These are phyloP conservation scores for Lepidocyrtinus sp. DNA, from an alignment of 2,888 invertebrate genomes.

Conservation along the genomic window DNA sequence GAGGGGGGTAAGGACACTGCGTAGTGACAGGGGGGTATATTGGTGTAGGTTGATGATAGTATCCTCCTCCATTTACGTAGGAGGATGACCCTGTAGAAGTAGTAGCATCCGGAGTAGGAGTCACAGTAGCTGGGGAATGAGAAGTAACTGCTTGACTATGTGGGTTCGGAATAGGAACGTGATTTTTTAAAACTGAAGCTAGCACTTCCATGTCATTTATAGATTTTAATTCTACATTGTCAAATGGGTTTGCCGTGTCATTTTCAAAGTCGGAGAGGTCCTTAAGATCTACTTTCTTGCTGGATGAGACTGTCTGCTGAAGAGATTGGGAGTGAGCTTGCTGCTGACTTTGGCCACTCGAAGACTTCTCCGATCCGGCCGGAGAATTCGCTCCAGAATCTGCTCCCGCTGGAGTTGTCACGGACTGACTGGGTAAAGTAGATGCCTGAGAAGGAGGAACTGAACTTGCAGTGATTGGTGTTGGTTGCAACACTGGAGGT, in stretches of 20 bases:
- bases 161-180: slow-evolving; percentile 8
- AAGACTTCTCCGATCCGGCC: slow-evolving; percentile 25
- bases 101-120: background rate
- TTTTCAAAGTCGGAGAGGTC: slow-evolving; percentile 88
- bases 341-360: no score
- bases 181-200: slow-evolving; percentile 80
- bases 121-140: background rate
- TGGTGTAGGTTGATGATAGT: slow-evolving; percentile 28
- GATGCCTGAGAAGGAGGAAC: background rate
- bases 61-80: background rate
- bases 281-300: slow-evolving; percentile 66
- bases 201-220: slow-evolving; percentile 93
- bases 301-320: background rate
- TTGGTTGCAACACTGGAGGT: background rate
- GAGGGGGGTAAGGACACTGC: slow-evolving; percentile 39
- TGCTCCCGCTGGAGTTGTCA: slow-evolving; percentile 20
- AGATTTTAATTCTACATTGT: slow-evolving; percentile 92
- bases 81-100: slow-evolving; percentile 3
- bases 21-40: slow-evolving; percentile 23
- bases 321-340: no score
- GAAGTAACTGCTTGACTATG: background rate
- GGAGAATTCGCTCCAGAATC: slow-evolving; percentile 27
- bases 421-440: slow-evolving; percentile 10
- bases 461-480: background rate
- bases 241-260: slow-evolving; percentile 93